Evolutionary conservation across 2,888 invertebrate species (phyloP), one percentile per base, ranked within the genome.

Genomic region (Rhamnusium bicolor): DNA sequence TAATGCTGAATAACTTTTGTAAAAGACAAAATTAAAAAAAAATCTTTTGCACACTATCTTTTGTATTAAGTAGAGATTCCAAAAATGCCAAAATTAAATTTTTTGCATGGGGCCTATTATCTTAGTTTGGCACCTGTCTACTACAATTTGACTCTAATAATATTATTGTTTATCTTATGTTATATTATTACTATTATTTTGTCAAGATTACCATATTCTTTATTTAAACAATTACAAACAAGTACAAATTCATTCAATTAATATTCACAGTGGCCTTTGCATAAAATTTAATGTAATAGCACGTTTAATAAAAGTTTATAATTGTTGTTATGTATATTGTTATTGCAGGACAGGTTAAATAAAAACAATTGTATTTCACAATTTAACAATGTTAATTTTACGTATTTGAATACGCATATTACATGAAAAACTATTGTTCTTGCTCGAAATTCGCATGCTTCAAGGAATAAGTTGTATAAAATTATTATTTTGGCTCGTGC

Each of bases 381-480:
- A 56, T 16, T 56, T 56, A 56, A 56, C 56, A 58, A 29, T 40
- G 58, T 58, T 32, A 32, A 58, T 58, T 58, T 58, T 58, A 32
- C 5, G 8, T 58, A 29, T 32, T 58, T 29, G 19, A 32, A 58
- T 58, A 58, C 16, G 29, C 32, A 14, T 32, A 58, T 58, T 58
- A 32, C 58, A 58, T n/a, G 18, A 58, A 58, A 32, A 2, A 1
- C 58, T 32, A 58, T 58, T 58, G 58, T 58, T 58, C 58, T 29
- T 32, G 58, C 32, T 14, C 32, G 58, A 29, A n/a, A 18, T 58
- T 58, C 58, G 58, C 58, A 58, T 49, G 65, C 18, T 49, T 65
- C 65, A 65, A 65, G 65, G 65, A 51, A 51, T 49, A 21, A 21
- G 16, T 21, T 51, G 46, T 53, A 29, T 29, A 65, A 65, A 51